phyloP scores from a whole-genome alignment of 2,888 invertebrate genomes.

The Tethea ocularis region DNA sequence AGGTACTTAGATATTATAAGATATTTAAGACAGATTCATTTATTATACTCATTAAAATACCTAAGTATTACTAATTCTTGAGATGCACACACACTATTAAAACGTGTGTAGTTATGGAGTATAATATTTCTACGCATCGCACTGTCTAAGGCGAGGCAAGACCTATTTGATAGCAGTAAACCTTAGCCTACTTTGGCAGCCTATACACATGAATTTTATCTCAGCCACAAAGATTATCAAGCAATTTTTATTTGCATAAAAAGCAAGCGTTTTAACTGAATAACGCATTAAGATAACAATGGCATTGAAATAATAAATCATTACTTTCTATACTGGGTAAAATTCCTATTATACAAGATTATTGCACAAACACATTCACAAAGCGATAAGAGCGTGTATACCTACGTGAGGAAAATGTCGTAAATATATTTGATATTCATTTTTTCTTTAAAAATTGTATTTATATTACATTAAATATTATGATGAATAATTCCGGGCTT shows the following conservation, averaged over 20 bases:
- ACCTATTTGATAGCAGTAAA: slow-evolving; percentile 52
- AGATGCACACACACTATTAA: neutral
- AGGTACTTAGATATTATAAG: neutral
- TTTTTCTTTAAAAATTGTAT: neutral
- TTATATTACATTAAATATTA: neutral
- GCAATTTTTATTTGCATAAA: slow-evolving; percentile 34
- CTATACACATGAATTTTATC: slow-evolving; percentile 30
- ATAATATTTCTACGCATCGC: slow-evolving; percentile 42
- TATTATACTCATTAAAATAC: neutral
- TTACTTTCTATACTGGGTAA: slow-evolving; percentile 65
- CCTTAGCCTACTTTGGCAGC: slow-evolving; percentile 54
- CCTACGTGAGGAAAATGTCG: slow-evolving; percentile 27
- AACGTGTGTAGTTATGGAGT: slow-evolving; percentile 9
- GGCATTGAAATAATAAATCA: slow-evolving; percentile 69
- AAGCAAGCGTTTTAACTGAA: slow-evolving; percentile 32
- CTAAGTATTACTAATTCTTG: neutral
- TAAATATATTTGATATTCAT: slow-evolving; percentile 24
- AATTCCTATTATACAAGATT: slow-evolving; percentile 63
- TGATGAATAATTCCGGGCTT: neutral
- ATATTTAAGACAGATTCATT: neutral
- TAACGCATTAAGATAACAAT: slow-evolving; percentile 62
- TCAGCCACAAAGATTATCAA: slow-evolving; percentile 20
- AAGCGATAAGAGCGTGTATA: slow-evolving; percentile 40
- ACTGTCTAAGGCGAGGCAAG: slow-evolving; percentile 41
- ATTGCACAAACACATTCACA: slow-evolving; percentile 49